phyloP scores from a whole-genome alignment of 2,888 invertebrate genomes.

The Chouioia cunea region DNA sequence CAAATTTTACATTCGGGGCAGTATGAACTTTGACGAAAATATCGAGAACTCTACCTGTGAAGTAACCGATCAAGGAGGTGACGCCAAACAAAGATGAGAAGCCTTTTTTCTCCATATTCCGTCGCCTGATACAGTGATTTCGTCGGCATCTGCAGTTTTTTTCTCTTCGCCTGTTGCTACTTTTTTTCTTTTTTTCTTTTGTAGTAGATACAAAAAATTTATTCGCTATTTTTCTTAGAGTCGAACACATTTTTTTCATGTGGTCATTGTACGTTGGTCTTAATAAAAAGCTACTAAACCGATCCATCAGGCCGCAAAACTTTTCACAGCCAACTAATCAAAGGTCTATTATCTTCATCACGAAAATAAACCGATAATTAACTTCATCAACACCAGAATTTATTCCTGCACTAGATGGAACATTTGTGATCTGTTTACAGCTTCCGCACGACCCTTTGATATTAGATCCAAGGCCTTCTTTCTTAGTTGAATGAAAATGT shows the following conservation, averaged over 20 bases:
- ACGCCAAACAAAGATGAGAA: constrained; percentile 45
- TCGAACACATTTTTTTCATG: neutral
- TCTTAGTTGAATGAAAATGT: constrained; percentile 48
- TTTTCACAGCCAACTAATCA: constrained; percentile 48
- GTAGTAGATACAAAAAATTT: no score
- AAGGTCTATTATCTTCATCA: constrained; percentile 48
- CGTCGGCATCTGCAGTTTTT: no score
- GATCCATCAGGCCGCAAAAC: constrained; percentile 40
- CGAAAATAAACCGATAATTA: constrained; percentile 51
- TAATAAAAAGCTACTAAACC: neutral
- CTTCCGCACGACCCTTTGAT: constrained; percentile 45
- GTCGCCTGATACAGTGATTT: neutral
- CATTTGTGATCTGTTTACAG: neutral
- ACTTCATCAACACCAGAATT: constrained; percentile 46
- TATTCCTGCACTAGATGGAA: constrained; percentile 49
- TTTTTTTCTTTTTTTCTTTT: constrained; percentile 2
- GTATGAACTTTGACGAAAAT: constrained; percentile 42
- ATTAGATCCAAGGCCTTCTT: constrained; percentile 48
- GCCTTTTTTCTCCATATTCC: constrained; percentile 8
- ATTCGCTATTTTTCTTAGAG: neutral
- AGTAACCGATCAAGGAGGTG: constrained; percentile 40
- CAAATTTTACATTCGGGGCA: constrained; percentile 45
- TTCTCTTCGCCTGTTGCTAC: neutral
- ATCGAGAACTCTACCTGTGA: constrained; percentile 41
- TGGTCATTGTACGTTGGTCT: neutral